Evolutionary conservation across 2,113 vertebrate genomes (phyloP).

Genomic region (Maccullochella peelii): DNA sequence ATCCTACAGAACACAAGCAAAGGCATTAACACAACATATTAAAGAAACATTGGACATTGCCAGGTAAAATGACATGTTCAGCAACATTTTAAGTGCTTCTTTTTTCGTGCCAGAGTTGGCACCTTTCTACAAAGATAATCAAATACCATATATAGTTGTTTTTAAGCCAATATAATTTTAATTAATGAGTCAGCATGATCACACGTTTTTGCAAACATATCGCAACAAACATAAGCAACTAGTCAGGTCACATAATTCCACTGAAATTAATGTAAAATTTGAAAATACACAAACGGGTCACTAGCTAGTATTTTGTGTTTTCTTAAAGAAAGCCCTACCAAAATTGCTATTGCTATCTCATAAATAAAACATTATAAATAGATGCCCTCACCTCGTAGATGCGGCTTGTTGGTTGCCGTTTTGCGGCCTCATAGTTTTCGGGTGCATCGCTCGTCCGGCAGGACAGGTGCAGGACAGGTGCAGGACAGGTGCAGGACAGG

Average conservation of each 20-base stretch:
- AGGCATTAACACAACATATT: neutral
- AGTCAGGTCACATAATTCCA: neutral
- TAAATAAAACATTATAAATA: neutral
- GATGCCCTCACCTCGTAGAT: conserved; percentile 29
- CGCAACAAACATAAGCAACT: neutral
- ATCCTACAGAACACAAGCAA: neutral
- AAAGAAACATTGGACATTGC: no score
- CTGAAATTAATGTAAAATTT: neutral
- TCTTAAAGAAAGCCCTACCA: neutral
- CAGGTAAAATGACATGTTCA: neutral
- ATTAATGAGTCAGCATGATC: neutral
- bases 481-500: neutral
- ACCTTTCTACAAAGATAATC: neutral
- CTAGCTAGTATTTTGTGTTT: neutral
- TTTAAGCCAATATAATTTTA: neutral
- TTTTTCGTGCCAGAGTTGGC: no score
- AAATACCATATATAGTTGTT: neutral
- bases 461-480: neutral
- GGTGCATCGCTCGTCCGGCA: neutral
- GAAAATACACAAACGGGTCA: neutral
- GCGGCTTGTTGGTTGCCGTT: neutral
- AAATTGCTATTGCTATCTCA: neutral
- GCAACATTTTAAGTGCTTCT: no score
- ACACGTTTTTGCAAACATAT: neutral
- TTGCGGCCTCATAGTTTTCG: neutral